Percentiles rank a stretch among this genome's conserved stretches.
Conservation (phyloP, 2,113 vertebrate species). For the Sciurus niger region DNA sequence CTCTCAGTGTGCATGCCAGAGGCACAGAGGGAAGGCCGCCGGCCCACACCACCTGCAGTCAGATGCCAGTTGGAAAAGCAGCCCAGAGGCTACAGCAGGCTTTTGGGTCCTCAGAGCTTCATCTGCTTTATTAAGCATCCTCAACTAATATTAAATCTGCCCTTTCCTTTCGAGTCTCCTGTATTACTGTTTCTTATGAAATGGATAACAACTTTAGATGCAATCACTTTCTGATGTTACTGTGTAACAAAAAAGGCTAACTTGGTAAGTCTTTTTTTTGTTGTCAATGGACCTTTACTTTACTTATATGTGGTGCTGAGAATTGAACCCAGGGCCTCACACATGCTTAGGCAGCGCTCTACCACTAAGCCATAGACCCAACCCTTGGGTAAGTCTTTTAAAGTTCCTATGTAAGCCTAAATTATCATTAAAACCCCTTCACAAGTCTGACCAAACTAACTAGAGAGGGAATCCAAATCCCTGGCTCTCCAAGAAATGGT, state of each 20-base stretch:
- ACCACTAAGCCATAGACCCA: too few relatives aligned
- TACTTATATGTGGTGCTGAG: too few relatives aligned
- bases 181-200: not conserved
- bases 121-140: not conserved
- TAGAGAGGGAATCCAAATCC: not conserved
- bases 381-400: not conserved
- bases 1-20: not conserved
- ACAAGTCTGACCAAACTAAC: not conserved
- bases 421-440: not conserved
- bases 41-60: accelerated
- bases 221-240: not conserved
- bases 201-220: not conserved
- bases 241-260: not conserved
- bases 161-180: not conserved
- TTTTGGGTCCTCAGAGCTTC: not conserved
- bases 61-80: not conserved
- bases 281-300: too few relatives aligned
- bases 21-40: not conserved
- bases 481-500: not conserved
- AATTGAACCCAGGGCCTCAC: too few relatives aligned
- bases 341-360: too few relatives aligned
- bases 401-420: not conserved
- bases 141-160: not conserved
- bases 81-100: not conserved
- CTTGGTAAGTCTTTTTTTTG: not conserved